A percentile compares a stretch with the other conserved stretches of the same genome.
These are phyloP conservation scores for Psephotus haematonotus DNA, from an alignment of 2,113 vertebrate species.

Conservation along the genomic window DNA sequence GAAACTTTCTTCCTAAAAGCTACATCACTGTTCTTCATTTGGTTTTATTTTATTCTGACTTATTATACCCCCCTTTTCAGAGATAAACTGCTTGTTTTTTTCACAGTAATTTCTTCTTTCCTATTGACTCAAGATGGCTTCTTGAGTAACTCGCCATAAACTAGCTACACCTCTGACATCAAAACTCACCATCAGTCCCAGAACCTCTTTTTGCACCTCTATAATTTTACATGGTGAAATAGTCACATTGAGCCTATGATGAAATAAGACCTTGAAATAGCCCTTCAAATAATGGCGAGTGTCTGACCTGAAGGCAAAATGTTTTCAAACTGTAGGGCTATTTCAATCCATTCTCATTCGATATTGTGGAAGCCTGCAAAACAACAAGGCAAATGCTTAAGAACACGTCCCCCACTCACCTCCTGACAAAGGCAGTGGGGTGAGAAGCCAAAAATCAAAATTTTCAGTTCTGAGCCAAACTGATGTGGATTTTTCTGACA, in stretches of 20 bases:
- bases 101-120: background rate
- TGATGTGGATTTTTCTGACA: background rate
- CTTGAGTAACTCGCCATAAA: background rate
- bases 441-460: background rate
- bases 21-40: background rate
- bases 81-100: background rate
- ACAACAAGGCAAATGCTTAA: background rate
- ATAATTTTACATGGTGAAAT: background rate
- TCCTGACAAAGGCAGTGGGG: background rate
- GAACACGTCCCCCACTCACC: background rate
- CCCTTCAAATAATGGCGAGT: background rate
- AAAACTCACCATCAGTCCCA: background rate
- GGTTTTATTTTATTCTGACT: background rate
- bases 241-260: background rate
- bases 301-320: background rate
- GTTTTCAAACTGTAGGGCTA: background rate
- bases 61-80: background rate
- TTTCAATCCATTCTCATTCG: background rate
- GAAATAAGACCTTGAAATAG: background rate
- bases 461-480: background rate
- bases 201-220: background rate
- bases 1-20: background rate
- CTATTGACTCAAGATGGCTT: background rate
- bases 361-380: background rate
- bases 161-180: background rate